Evolutionary conservation across 2,888 invertebrate genomes (phyloP).

Genomic region (Xanthia icteritia): DNA sequence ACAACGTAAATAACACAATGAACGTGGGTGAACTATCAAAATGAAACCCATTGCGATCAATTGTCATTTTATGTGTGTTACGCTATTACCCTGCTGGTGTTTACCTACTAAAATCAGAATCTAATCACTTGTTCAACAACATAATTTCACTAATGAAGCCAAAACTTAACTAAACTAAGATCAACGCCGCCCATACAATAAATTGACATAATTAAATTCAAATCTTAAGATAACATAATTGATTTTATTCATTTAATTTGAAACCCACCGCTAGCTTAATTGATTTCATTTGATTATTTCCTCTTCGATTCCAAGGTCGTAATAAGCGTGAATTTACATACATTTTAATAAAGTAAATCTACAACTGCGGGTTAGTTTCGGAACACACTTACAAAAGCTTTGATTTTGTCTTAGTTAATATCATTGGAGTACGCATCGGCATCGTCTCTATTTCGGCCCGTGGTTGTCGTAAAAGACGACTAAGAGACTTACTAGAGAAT

Average conservation of each 20-base stretch:
- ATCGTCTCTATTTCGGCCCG: too few relatives aligned
- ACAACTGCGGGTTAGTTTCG: conserved; percentile 17
- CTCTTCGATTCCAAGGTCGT: conserved; percentile 52
- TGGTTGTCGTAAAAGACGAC: too few relatives aligned
- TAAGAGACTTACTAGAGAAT: too few relatives aligned
- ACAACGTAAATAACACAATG: too few relatives aligned
- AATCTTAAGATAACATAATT: conserved; percentile 56
- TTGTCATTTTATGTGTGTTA: too few relatives aligned
- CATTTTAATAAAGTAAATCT: conserved; percentile 15
- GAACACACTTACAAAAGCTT: neutral
- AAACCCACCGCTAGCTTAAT: conserved; percentile 58
- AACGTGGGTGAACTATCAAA: too few relatives aligned
- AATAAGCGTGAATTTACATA: conserved; percentile 46
- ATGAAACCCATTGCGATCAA: too few relatives aligned
- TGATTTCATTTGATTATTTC: conserved; percentile 59
- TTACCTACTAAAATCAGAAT: neutral
- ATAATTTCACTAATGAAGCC: conserved; percentile 41
- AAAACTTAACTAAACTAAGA: conserved; percentile 33
- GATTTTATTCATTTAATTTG: conserved; percentile 61
- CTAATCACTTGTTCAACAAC: conserved; percentile 6
- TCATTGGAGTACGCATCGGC: neutral
- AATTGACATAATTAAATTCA: conserved; percentile 62
- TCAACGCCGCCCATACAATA: conserved; percentile 46
- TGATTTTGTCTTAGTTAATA: neutral
- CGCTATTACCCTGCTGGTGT: too few relatives aligned